These are phyloP conservation scores for Podocnemis expansa DNA, from an alignment of 2,113 vertebrate species.

Conservation along the genomic window DNA sequence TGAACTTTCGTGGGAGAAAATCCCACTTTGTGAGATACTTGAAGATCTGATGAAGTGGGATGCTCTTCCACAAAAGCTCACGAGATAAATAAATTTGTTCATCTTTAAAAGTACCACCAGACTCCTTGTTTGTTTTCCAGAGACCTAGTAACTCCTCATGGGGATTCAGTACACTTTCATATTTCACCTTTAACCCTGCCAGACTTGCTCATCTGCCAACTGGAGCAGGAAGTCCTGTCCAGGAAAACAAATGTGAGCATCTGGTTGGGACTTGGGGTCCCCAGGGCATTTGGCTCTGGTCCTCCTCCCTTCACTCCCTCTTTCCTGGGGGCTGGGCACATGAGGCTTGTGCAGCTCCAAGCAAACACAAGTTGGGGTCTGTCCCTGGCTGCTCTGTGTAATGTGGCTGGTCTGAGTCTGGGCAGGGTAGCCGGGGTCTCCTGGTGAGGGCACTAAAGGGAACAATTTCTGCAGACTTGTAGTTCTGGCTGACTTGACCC, in stretches of 20 bases:
- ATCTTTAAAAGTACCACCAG: no score
- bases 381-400: background rate
- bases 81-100: no score
- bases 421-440: background rate
- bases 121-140: no score
- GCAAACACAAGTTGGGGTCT: background rate
- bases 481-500: background rate
- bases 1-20: no score
- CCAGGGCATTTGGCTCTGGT: background rate
- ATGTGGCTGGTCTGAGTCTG: background rate
- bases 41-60: no score
- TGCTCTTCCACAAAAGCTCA: no score
- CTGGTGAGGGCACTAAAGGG: background rate
- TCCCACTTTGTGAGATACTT: no score
- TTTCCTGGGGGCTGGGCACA: background rate
- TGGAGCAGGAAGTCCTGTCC: background rate
- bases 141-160: background rate
- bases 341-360: background rate
- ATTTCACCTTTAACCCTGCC: background rate
- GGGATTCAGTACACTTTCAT: background rate
- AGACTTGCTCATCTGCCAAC: background rate
- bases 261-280: background rate
- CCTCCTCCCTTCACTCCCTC: background rate
- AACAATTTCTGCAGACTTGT: background rate
- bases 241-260: background rate